Evolutionary conservation across 1,140 invertebrate species (phyloP).

Genomic region (Drosophila obscura): DNA sequence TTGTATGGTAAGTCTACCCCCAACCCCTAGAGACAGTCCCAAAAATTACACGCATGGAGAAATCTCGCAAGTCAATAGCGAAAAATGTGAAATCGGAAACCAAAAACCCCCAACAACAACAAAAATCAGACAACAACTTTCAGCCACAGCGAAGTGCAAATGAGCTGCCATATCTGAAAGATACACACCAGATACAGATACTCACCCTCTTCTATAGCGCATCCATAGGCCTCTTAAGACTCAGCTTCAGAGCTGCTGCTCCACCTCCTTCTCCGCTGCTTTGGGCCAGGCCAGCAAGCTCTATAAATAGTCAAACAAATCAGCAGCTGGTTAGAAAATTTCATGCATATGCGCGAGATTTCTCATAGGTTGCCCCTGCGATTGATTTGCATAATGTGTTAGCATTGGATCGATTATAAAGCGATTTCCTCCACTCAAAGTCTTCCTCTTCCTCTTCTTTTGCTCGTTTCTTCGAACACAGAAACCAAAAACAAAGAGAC

Average conservation of each 20-base stretch:
- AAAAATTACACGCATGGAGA: slow-evolving; percentile 78
- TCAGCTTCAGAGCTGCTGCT: too few species aligned
- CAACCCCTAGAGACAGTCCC: slow-evolving; percentile 22
- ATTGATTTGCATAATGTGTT: slow-evolving; percentile 66
- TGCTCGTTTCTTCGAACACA: not conserved
- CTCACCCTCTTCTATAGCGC: not conserved
- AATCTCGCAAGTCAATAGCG: slow-evolving; percentile 78
- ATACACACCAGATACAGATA: too few species aligned
- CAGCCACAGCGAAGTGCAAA: slow-evolving; percentile 17
- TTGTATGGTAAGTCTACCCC: slow-evolving; percentile 69
- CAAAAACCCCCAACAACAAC: not conserved
- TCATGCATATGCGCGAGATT: slow-evolving; percentile 80
- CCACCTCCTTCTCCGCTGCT: not conserved
- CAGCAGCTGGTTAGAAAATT: slow-evolving; percentile 67
- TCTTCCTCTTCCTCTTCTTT: not conserved
- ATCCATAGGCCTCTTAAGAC: not conserved
- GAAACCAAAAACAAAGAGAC: slow-evolving; percentile 84
- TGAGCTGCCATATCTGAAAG: not conserved
- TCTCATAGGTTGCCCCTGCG: slow-evolving; percentile 55
- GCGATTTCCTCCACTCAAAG: slow-evolving; percentile 36
- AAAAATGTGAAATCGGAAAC: slow-evolving; percentile 66
- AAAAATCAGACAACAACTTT: slow-evolving; percentile 7
- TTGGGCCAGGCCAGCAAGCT: not conserved
- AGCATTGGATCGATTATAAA: slow-evolving; percentile 58
- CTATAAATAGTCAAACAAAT: slow-evolving; percentile 66